Base-by-base conservation (phyloP, 2,888 invertebrate genomes). In the Cheilosia pagana region DNA sequence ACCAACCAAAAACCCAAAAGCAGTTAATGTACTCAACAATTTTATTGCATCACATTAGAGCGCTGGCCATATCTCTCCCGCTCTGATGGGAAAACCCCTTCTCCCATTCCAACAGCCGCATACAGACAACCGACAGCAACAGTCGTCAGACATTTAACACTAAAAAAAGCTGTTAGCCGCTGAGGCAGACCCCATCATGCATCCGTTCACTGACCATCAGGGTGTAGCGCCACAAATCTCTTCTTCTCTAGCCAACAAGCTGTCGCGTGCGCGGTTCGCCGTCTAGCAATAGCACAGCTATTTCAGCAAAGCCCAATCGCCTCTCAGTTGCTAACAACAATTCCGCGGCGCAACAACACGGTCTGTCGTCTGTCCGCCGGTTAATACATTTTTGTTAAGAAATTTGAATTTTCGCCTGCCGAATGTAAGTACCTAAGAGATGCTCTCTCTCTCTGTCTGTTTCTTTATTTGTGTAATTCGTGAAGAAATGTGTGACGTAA, bases 281-380 rank as follows among this genome's bases (percentile, higher is more conserved):
- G 31, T 28, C 21, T 55, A 39, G 57, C 45, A 7, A 7, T 45
- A 45, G n/a, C 60, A 63, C 63, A 63, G 63, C 63, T 63, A 65
- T 71, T 77, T 53, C 52, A 82, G 52, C 48, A 71, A 60, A 70
- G 41, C 25, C 28, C 39, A 53, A 65, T 39, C 10, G 57, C 43
- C 59, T 39, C 28, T 83, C 79, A 79, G 83, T 83, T 83, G 74
- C 74, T 83, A 70, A 70, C 62, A 79, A 83, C 63, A 68, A 79
- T 70, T 74, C 59, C 63, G 45, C 45, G 55, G 79, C 52, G 63
- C 62, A 83, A 50, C 83, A 83, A 59, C 78, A 70, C 59, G 68
- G 41, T 55, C 3, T 31, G 21, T 21, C 16, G 25, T 21, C 3
- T 12, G 45, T 48, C 52, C 45, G 52, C 12, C 63, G 62, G 35